A percentile compares a stretch with the other conserved stretches of the same genome.
Evolutionary conservation across 1,140 invertebrate genomes (phyloP).

Genomic region (Fopius arisanus): DNA sequence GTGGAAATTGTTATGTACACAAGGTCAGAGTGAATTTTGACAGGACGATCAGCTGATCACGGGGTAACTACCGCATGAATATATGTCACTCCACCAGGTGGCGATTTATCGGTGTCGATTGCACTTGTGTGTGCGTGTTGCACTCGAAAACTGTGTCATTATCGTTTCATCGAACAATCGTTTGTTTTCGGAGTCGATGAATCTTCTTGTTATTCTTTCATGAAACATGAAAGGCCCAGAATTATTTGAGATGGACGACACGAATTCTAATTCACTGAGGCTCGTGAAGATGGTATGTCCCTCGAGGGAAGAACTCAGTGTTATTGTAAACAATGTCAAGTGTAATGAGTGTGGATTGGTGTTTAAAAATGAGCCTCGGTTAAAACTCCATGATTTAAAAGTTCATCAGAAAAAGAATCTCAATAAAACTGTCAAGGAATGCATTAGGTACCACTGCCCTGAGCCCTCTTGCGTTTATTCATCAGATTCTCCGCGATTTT

Average conservation of each 20-base stretch:
- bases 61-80: neutral
- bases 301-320: conserved; percentile 53
- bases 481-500: conserved; percentile 50
- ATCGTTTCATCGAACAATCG: too few relatives aligned
- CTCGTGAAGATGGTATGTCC: conserved; percentile 53
- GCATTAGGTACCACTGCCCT: conserved; percentile 59
- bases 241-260: neutral
- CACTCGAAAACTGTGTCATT: too few relatives aligned
- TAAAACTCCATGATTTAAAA: conserved; percentile 57
- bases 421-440: conserved; percentile 48
- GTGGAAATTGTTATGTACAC: neutral
- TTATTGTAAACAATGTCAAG: conserved; percentile 56
- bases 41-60: conserved; percentile 3
- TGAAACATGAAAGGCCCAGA: too few relatives aligned
- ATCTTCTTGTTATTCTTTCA: too few relatives aligned
- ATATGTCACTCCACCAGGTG: too few relatives aligned
- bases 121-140: too few relatives aligned
- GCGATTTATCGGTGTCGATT: too few relatives aligned
- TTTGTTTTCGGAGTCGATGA: too few relatives aligned
- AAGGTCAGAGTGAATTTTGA: neutral
- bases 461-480: conserved; percentile 57
- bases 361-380: conserved; percentile 55
- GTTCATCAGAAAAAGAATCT: conserved; percentile 56
- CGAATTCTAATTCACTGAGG: neutral
- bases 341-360: conserved; percentile 55